Conservation (phyloP, 2,888 invertebrate species). For the Anoncus sp. region DNA sequence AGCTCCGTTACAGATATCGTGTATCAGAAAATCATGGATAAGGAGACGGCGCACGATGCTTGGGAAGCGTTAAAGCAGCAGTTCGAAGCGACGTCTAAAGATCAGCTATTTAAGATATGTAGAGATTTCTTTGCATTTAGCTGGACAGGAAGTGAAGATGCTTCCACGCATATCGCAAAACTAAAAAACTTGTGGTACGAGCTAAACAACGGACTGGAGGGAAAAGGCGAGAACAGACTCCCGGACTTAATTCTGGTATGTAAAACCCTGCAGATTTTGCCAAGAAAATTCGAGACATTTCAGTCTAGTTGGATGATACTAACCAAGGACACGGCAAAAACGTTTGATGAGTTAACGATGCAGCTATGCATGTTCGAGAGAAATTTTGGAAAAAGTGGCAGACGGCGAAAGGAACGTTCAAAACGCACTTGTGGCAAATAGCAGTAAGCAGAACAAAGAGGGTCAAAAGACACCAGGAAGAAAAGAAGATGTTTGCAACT, state of each 20-base stretch:
- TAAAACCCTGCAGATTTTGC: slow-evolving; percentile 69
- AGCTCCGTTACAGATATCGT: no score
- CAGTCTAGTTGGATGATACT: slow-evolving; percentile 70
- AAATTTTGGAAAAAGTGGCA: slow-evolving; percentile 53
- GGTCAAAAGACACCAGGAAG: no score
- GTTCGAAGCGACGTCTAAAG: slow-evolving; percentile 74
- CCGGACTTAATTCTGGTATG: slow-evolving; percentile 71
- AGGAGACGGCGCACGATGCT: slow-evolving; percentile 73
- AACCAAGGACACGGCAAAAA: slow-evolving; percentile 57
- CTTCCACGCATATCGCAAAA: slow-evolving; percentile 72
- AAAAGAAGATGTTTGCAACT: slow-evolving; percentile 64
- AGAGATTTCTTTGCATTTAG: slow-evolving; percentile 74
- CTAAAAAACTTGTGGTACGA: slow-evolving; percentile 67
- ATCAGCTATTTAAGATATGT: slow-evolving; percentile 76
- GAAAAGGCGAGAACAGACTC: slow-evolving; percentile 65
- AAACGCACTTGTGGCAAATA: slow-evolving; percentile 61
- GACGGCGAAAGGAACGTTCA: slow-evolving; percentile 22
- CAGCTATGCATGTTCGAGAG: slow-evolving; percentile 64
- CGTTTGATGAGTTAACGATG: slow-evolving; percentile 62
- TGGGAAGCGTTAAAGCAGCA: slow-evolving; percentile 72
- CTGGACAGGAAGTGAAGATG: slow-evolving; percentile 73
- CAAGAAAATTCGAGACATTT: slow-evolving; percentile 63
- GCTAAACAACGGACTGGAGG: slow-evolving; percentile 69
- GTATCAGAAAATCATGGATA: slow-evolving; percentile 73
- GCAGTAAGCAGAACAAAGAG: no score